Evolutionary conservation across 2,888 invertebrate genomes (phyloP).

Genomic region (Parascotia fuliginaria): DNA sequence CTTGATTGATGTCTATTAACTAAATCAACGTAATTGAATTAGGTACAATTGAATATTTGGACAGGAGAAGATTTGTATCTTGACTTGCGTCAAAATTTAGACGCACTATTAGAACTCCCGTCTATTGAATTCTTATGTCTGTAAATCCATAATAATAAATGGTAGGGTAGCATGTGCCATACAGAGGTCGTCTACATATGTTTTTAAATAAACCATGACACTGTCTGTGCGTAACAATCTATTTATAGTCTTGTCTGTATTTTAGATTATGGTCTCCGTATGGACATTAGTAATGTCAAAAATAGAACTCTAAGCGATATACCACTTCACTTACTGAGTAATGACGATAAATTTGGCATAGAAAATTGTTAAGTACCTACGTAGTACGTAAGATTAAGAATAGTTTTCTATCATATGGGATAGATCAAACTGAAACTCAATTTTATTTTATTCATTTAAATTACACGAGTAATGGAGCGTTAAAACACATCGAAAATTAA

Average conservation of each 20-base stretch:
- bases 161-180: not conserved
- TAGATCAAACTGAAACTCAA: too few relatives aligned
- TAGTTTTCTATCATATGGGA: too few relatives aligned
- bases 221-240: not conserved
- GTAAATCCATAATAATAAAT: not conserved
- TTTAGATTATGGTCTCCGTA: not conserved
- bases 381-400: too few relatives aligned
- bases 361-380: too few relatives aligned
- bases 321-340: too few relatives aligned
- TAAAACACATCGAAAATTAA: too few relatives aligned
- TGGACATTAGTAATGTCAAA: not conserved
- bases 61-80: slow-evolving; percentile 1
- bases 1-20: slow-evolving; percentile 25
- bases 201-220: not conserved
- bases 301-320: too few relatives aligned
- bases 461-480: too few relatives aligned
- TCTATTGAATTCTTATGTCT: not conserved
- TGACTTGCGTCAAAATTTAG: slow-evolving; percentile 4
- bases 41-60: slow-evolving; percentile 9
- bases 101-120: not conserved
- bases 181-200: not conserved
- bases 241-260: not conserved
- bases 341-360: too few relatives aligned
- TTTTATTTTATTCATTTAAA: too few relatives aligned
- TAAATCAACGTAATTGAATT: slow-evolving; percentile 15